phyloP scores from a whole-genome alignment of 2,113 vertebrate species.

The Chaetops frenatus region DNA sequence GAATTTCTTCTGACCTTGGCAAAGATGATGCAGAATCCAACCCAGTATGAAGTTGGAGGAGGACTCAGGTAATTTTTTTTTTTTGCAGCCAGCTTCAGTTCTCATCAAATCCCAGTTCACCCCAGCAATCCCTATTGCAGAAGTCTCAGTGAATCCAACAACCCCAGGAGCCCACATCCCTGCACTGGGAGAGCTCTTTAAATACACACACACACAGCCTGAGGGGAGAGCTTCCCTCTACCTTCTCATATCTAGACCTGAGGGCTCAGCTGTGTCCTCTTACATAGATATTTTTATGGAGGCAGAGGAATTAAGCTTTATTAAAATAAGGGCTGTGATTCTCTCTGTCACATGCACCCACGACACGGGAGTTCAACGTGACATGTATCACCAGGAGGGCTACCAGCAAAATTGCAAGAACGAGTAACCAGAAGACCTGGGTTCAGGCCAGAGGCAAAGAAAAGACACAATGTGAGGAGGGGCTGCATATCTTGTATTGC shows the following conservation, averaged over 20 bases:
- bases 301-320: neutral
- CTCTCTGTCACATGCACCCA: constrained; percentile 12
- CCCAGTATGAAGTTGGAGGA: neutral
- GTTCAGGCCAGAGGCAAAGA: neutral
- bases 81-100: neutral
- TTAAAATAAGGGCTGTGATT: constrained; percentile 13
- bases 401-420: constrained; percentile 2
- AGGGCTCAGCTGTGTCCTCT: neutral
- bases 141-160: rapidly evolving
- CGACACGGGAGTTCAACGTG: neutral
- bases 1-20: neutral
- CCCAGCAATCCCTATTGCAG: neutral
- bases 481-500: neutral
- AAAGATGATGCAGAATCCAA: neutral
- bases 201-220: neutral
- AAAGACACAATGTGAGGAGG: neutral
- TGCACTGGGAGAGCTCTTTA: neutral
- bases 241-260: neutral
- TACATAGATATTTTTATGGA: neutral
- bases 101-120: neutral
- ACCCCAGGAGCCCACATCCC: neutral
- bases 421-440: neutral
- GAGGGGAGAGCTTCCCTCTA: neutral
- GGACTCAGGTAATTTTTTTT: neutral
- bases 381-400: constrained; percentile 13